A percentile compares a stretch with the other conserved stretches of the same genome.
Evolutionary conservation across 2,113 vertebrate species (phyloP).

Genomic region (Oryzias celebensis): DNA sequence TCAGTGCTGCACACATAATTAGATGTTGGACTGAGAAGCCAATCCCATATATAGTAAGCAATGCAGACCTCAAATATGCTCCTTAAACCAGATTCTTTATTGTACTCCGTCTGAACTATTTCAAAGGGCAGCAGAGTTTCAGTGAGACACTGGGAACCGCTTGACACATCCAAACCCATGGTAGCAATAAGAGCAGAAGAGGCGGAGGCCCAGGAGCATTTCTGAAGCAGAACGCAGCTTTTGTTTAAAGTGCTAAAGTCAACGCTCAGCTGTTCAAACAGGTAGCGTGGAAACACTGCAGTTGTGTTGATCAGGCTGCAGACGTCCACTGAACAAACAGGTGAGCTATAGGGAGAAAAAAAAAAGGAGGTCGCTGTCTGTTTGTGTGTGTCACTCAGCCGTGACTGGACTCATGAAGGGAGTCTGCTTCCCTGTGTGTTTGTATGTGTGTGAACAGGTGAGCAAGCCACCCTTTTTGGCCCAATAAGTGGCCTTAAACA

Average conservation of each 20-base stretch:
- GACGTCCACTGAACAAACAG: conserved; percentile 75
- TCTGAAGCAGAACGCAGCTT: conserved; percentile 49
- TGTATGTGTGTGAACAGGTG: conserved; percentile 77
- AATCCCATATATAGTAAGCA: conserved; percentile 73
- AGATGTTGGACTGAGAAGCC: conserved; percentile 66
- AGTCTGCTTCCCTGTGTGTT: conserved; percentile 50
- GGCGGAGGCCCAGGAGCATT: conserved; percentile 17
- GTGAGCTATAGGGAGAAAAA: conserved; percentile 39
- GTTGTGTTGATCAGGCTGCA: conserved; percentile 66
- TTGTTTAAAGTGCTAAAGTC: conserved; percentile 70
- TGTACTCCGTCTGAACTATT: conserved; percentile 57
- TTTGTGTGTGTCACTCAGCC: conserved; percentile 42
- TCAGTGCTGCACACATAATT: conserved; percentile 72
- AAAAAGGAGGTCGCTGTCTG: conserved; percentile 43
- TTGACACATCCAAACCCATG: conserved; percentile 48
- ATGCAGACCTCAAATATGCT: conserved; percentile 69
- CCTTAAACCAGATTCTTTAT: conserved; percentile 67
- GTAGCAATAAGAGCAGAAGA: conserved; percentile 11
- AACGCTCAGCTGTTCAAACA: conserved; percentile 81
- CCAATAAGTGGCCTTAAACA: conserved; percentile 42
- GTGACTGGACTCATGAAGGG: conserved; percentile 46
- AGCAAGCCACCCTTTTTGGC: conserved; percentile 53
- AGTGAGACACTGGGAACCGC: conserved; percentile 28
- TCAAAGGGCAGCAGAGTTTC: conserved; percentile 32
- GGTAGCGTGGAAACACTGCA: conserved; percentile 57